Base-by-base conservation (phyloP, 2,113 vertebrate species). In the Rousettus leschenaultii region DNA sequence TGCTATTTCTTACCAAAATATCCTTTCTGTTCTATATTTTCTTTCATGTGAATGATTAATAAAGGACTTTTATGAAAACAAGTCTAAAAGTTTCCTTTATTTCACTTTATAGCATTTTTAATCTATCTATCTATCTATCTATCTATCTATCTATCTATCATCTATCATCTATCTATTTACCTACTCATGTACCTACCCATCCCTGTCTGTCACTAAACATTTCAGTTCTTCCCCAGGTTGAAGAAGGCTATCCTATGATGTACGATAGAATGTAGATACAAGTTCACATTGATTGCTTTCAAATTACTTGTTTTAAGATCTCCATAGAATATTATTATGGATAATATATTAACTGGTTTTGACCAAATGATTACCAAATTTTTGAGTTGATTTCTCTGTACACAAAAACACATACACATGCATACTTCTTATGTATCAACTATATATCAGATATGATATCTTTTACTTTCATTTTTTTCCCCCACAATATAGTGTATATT, bases 1-100 rank as follows among this genome's bases (percentile, higher is more conserved):
- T 75, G 19, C 7, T 35, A 3, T 84, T 65, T 78, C 33, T 30
- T 70, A 73, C 15, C n/a, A 48, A 95, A 96, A 87, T 91, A 73
- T 55, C n/a, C 6, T 38, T 88, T 88, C 30, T 65, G 38, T 30
- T 78, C 73, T 89, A 48, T 79, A 35, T 77, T 48, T 85, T 74
- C 53, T 70, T 63, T 74, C 19, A n/a, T 61, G 7, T 73, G 45
- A 15, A 35, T 85, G 43, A 82, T 73, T 77, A 35, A 28, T 70
- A 40, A 61, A 66, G 40, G 7, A 14, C 16, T 65, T 94, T 80
- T 87, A 45, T 38, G 74, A 74, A 93, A 91, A 30, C 43, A 40
- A 74, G 4, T 68, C 1, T 40, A 51, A 84, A 74, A 16, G 10
- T 30, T 91, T 87, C 4, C 45, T 77, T 87, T 63, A 45, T 57